Evolutionary conservation across 1,140 invertebrate genomes (phyloP).

Genomic region (Chironomus striatipennis): DNA sequence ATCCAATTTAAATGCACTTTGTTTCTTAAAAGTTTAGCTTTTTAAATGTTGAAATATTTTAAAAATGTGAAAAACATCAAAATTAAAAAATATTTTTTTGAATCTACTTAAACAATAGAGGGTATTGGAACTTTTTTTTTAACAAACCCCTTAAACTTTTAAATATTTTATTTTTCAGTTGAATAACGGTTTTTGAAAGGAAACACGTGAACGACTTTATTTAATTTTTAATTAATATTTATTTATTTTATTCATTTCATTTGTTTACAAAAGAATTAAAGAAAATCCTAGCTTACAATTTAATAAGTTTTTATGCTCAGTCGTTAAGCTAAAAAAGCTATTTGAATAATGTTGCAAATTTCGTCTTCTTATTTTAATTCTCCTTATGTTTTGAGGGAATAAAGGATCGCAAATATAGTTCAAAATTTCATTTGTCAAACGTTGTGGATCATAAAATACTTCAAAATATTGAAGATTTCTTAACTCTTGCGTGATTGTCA

Average conservation of each 20-base stretch:
- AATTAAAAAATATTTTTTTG: no score
- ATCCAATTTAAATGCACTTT: no score
- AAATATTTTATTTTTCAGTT: no score
- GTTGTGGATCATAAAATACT: conserved; percentile 4
- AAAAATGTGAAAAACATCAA: no score
- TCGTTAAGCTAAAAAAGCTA: not conserved
- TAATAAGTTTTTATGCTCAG: not conserved
- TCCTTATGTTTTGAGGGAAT: not conserved
- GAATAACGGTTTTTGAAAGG: no score
- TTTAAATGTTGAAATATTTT: no score
- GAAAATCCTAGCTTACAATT: not conserved
- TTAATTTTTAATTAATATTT: not conserved
- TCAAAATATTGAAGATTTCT: not conserved
- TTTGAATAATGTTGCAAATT: not conserved
- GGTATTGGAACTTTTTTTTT: no score
- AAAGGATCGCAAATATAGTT: not conserved
- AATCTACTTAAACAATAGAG: no score
- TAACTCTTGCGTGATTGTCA: not conserved
- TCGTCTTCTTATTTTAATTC: not conserved
- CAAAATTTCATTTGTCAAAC: not conserved
- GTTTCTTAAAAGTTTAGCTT: no score
- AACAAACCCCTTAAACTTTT: no score
- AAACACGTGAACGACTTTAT: not conserved
- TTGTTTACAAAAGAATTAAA: not conserved
- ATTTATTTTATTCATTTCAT: not conserved